Evolutionary conservation across 2,797 vertebrate genomes (phyloP), one percentile per base, ranked within the genome.

Genomic region (Pagetopsis macropterus): DNA sequence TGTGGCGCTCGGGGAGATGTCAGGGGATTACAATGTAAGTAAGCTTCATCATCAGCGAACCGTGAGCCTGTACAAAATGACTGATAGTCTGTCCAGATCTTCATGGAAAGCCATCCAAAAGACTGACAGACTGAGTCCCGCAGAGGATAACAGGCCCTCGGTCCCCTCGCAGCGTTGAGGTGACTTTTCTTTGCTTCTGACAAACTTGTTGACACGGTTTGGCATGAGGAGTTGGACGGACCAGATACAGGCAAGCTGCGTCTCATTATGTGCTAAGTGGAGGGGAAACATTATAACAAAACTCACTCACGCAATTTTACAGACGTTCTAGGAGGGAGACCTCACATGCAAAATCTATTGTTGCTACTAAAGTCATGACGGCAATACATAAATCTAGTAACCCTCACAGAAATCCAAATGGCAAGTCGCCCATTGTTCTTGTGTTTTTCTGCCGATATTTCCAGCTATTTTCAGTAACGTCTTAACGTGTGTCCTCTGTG

Each of bases 121-220:
- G 33, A 37, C 6, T 37, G 33, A 37, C 33, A 37, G 33, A 2
- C 33, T 37, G 33, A 37, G 8, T 37, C 14, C 9, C 33, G 14
- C 52, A n/a, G 55, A 37, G 41, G 43, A 37, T 37, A 59, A 37
- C 27, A 8, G 16, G 59, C 43, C 59, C 27, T 46, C 17, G 2
- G 48, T 52, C 33, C 48, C 5, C 33, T 3, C 9, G 49, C 55
- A 61, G 37, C 10, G 0, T 23, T 60, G 23, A 16, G 13, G 21
- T 11, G 49, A 23, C 61, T 63, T 70, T 23, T 49, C 64, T 79
- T 8, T 52, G 46, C 33, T 60, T 72, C 55, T 56, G 31, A 62
- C 56, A 63, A 73, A 70, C 9, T 33, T 31, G 31, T 56, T 62
- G 57, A 73, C 31, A 66, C 40, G 58, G n/a, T 65, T 83, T 71